Evolutionary conservation across 2,797 vertebrate species (phyloP), one percentile per base, ranked within the genome.

Genomic region (Sebastes ruberrimus): DNA sequence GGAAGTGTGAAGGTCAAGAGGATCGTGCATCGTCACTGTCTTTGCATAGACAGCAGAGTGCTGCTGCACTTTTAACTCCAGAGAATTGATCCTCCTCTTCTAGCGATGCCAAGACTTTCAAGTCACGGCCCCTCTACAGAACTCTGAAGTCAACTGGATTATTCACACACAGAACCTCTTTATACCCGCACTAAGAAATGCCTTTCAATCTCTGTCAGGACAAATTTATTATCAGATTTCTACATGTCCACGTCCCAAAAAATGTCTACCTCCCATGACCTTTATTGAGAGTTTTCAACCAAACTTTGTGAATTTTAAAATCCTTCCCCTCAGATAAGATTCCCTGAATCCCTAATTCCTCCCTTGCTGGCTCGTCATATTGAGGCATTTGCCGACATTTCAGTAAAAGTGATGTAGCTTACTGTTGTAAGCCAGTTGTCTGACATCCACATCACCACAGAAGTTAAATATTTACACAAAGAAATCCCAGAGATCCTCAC

Each of bases 1-100:
- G 84, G 81, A 91, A 86, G 87, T 88, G 90, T 92, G 92, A 94
- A 94, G 92, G 93, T 93, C 93, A 91, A 87, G 89, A 85, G 88
- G 88, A 90, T 87, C 46, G 74, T 82, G 86, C 92, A 88, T 89
- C 88, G 88, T 89, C 90, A 85, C 85, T 65, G 76, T 79, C 84
- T 92, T 90, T 93, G 91, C 89, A 93, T 88, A 92, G 89, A 85
- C 89, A 92, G 92, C 92, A 91, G 88, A 90, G 90, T 83, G 88
- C 86, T 73, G 83, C 88, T 87, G 88, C 89, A 92, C 90, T 91
- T 93, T 90, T 89, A 91, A 91, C 92, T 89, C 87, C 71, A 74
- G 84, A 88, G 89, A 91, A 93, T 92, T 92, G 92, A 93, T 94
- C 91, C 87, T 78, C 67, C 81, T 87, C 86, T 83, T 90, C 87